phyloP scores from a whole-genome alignment of 1,140 invertebrate genomes.

The Trachymyrmex septentrionalis region DNA sequence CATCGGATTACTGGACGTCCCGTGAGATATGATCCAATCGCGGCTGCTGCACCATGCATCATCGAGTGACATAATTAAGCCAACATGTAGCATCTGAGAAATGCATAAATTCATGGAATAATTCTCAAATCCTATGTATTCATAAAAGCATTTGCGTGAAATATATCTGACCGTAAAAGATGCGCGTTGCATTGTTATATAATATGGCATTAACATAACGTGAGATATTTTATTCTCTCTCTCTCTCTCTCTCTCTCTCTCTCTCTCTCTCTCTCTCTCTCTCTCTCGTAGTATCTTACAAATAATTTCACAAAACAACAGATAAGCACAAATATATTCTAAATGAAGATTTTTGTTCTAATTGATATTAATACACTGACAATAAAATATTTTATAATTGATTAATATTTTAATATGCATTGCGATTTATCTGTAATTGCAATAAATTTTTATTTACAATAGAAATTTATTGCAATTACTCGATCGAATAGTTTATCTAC shows the following conservation, averaged over 20 bases:
- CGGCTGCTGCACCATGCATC: constrained; percentile 70
- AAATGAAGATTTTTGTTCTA: background rate
- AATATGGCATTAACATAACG: background rate
- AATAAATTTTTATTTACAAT: background rate
- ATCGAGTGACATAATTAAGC: constrained; percentile 74
- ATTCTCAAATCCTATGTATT: background rate
- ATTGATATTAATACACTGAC: background rate
- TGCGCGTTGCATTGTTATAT: background rate
- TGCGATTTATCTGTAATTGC: background rate
- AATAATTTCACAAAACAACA: background rate
- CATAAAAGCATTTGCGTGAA: background rate
- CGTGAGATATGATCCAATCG: constrained; percentile 75
- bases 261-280: background rate
- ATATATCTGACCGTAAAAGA: background rate
- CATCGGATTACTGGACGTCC: constrained; percentile 68
- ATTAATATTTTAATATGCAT: background rate
- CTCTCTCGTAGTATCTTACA: background rate
- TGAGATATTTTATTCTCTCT: background rate
- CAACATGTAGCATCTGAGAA: constrained; percentile 53
- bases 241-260: background rate
- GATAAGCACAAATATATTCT: background rate
- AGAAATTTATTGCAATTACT: no score
- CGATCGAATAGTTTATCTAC: background rate
- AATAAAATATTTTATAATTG: background rate
- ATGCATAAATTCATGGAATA: constrained; percentile 56